These are phyloP conservation scores for Ennomos quercinarius DNA, from an alignment of 2,888 invertebrate species.

Conservation along the genomic window DNA sequence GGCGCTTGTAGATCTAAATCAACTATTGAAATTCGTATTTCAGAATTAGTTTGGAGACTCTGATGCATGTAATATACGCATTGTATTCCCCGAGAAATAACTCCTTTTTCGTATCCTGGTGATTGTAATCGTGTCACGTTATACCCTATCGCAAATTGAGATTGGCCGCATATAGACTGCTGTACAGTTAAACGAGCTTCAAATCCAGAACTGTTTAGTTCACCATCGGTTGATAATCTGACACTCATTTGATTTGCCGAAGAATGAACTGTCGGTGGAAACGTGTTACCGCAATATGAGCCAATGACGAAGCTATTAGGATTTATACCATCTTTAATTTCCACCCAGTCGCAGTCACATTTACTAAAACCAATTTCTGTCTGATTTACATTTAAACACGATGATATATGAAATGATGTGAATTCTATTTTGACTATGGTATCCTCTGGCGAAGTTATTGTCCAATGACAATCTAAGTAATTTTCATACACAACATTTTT, in stretches of 20 bases:
- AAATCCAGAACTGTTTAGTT: constrained; percentile 87
- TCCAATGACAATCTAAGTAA: constrained; percentile 92
- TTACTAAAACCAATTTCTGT: constrained; percentile 66
- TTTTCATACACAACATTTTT: constrained; percentile 84
- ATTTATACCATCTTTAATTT: constrained; percentile 90
- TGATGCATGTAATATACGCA: constrained; percentile 63
- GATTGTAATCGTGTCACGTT: constrained; percentile 57
- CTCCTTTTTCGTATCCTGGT: constrained; percentile 63
- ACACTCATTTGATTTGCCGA: constrained; percentile 87
- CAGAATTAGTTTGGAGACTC: constrained; percentile 36
- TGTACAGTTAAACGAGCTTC: constrained; percentile 82
- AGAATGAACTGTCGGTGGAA: constrained; percentile 85
- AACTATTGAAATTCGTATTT: constrained; percentile 59
- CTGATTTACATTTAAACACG: constrained; percentile 70
- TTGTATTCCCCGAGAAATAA: constrained; percentile 64
- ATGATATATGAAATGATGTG: constrained; percentile 80
- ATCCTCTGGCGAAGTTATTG: constrained; percentile 85
- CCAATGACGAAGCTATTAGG: constrained; percentile 88
- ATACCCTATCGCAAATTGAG: constrained; percentile 47
- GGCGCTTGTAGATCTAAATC: constrained; percentile 57
- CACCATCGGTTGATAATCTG: constrained; percentile 87
- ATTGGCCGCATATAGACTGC: constrained; percentile 68
- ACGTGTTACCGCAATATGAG: constrained; percentile 87
- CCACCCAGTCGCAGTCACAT: constrained; percentile 90
- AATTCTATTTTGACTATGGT: constrained; percentile 87